These are phyloP conservation scores for Eristalis arbustorum DNA, from an alignment of 2,888 invertebrate species.

Conservation along the genomic window DNA sequence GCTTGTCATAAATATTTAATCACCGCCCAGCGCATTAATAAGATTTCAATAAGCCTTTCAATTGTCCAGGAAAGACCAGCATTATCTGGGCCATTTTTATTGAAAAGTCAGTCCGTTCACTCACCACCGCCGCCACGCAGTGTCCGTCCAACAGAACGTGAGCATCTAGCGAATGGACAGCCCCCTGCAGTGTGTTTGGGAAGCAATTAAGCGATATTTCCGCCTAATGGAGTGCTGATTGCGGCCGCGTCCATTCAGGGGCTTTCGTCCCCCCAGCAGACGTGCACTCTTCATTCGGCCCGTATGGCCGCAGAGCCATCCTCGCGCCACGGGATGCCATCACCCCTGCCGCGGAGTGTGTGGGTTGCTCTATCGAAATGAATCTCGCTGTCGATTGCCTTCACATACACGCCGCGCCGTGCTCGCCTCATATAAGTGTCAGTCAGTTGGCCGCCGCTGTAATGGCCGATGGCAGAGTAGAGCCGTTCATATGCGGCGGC, in stretches of 20 bases:
- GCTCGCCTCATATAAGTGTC: slow-evolving; percentile 34
- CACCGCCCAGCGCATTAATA: slow-evolving; percentile 39
- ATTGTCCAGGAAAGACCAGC: slow-evolving; percentile 35
- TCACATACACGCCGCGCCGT: slow-evolving; percentile 24
- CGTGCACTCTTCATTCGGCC: neutral
- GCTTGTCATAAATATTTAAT: slow-evolving; percentile 37
- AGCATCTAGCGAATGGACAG: slow-evolving; percentile 32
- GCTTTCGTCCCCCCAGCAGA: slow-evolving; percentile 26
- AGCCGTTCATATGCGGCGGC: slow-evolving; percentile 20
- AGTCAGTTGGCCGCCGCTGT: slow-evolving; percentile 26
- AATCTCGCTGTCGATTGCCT: slow-evolving; percentile 43
- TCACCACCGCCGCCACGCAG: neutral
- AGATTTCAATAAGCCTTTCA: slow-evolving; percentile 34
- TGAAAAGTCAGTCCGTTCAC: neutral
- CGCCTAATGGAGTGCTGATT: slow-evolving; percentile 78
- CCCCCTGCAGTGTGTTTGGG: slow-evolving; percentile 78
- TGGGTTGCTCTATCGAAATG: slow-evolving; percentile 48
- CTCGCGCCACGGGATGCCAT: slow-evolving; percentile 77
- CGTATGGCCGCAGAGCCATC: slow-evolving; percentile 74
- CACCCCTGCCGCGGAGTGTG: slow-evolving; percentile 76
- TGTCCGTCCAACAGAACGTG: slow-evolving; percentile 20
- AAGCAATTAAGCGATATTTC: slow-evolving; percentile 80
- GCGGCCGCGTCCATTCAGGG: slow-evolving; percentile 36
- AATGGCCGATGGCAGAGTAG: slow-evolving; percentile 15
- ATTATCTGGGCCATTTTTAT: slow-evolving; percentile 48